phyloP scores from a whole-genome alignment of 1,140 invertebrate species.

The Ceratitis capitata region DNA sequence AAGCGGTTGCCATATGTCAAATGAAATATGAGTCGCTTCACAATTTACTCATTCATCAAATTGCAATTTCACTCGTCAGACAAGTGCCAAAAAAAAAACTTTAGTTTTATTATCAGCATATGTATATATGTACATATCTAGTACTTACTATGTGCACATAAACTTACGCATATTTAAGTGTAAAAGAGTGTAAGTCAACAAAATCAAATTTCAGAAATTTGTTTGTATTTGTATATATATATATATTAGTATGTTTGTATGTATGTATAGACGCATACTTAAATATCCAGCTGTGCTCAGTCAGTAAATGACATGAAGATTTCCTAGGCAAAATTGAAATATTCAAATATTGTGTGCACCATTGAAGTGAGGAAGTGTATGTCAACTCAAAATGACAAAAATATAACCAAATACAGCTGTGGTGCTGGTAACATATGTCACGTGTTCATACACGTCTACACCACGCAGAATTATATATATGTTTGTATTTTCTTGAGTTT shows the following conservation, averaged over 20 bases:
- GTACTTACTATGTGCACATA: too few species aligned
- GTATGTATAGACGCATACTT: not conserved
- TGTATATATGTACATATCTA: not conserved
- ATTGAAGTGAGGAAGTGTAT: not conserved
- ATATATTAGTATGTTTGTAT: not conserved
- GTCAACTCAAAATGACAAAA: not conserved
- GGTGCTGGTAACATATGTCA: not conserved
- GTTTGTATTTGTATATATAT: too few species aligned
- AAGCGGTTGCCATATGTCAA: not conserved
- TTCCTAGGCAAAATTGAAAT: not conserved
- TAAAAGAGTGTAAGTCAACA: not conserved
- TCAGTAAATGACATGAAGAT: not conserved
- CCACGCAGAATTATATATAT: not conserved
- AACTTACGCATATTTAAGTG: not conserved
- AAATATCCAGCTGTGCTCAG: not conserved
- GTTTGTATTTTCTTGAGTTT: not conserved
- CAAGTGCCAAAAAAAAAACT: not conserved
- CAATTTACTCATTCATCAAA: not conserved
- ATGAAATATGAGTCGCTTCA: not conserved
- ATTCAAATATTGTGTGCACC: not conserved
- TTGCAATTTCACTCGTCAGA: not conserved
- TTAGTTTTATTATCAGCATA: constrained; percentile 4
- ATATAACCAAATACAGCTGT: not conserved
- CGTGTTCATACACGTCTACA: not conserved
- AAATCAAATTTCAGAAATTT: not conserved